Conservation (phyloP, 2,797 vertebrate species). For the Enteromius afrohamiltoni region DNA sequence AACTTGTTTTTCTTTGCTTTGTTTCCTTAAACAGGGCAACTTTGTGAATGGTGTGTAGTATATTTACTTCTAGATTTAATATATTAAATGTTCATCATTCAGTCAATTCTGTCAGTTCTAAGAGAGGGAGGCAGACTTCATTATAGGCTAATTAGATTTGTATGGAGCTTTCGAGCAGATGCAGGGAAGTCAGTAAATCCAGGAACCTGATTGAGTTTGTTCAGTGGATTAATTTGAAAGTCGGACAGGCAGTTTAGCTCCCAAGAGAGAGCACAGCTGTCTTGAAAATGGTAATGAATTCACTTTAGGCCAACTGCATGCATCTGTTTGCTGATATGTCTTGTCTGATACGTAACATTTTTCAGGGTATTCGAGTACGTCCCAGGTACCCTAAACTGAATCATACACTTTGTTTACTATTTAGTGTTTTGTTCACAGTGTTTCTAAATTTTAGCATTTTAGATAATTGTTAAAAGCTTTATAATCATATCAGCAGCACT, state of each 20-base stretch:
- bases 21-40: background rate
- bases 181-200: background rate
- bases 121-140: background rate
- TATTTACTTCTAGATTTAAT: background rate
- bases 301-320: background rate
- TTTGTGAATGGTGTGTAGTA: background rate
- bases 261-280: background rate
- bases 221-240: slow-evolving; percentile 9
- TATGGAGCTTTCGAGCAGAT: background rate
- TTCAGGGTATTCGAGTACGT: background rate
- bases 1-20: background rate
- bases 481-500: no score
- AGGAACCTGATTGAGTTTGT: slow-evolving; percentile 18
- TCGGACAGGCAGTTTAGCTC: background rate
- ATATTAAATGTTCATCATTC: background rate
- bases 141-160: background rate
- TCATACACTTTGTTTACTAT: no score
- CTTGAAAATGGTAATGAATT: background rate
- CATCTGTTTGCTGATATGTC: background rate
- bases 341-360: background rate
- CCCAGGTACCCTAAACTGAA: background rate
- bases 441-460: no score
- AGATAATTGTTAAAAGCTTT: no score
- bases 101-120: background rate
- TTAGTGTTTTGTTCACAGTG: no score